Evolutionary conservation across 1,140 invertebrate species (phyloP), one percentile per base, ranked within the genome.

Genomic region (Thaumatotibia leucotreta): DNA sequence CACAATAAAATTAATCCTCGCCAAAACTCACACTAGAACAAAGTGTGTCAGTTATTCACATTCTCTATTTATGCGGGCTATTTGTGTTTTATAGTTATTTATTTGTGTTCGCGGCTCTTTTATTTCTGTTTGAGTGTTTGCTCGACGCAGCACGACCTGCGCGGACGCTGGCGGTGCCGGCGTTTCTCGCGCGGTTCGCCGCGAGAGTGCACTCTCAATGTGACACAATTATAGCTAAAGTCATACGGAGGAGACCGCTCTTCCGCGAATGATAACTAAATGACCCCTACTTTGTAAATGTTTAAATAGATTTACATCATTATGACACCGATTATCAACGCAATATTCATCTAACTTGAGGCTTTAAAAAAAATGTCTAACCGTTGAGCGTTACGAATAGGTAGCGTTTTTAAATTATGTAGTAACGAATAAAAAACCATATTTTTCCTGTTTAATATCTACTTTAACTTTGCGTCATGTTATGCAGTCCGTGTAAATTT

Each of bases 31-130:
- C 68, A 67, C 65, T 67, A 62, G 77, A 78, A 58, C 52, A 58
- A 87, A 70, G 71, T 86, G 81, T 87, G 84, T 84, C 82, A 85
- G 79, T 77, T 82, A 77, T 81, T 82, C 76, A 75, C 76, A 80
- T 79, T 75, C 67, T 79, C 73, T 84, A 83, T 84, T 81, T 79
- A 79, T 74, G 67, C 72, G 62, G 69, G 69, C 80, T 85, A 85
- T 85, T 85, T 82, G 64, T 70, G 76, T 80, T 76, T 67, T 66
- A 76, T 74, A 31, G 52, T 58, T 58, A 76, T 79, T 80, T 80
- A 75, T 82, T 82, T 80, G 67, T 71, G 67, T 70, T 68, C 64
- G 61, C 72, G 69, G 65, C 70, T 66, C 23, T 70, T 69, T 82
- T 76, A 68, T 74, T 77, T 76, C 66, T 50, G 50, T 65, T 32